phyloP scores from a whole-genome alignment of 2,888 invertebrate genomes.

The Drosophila setosimentum region DNA sequence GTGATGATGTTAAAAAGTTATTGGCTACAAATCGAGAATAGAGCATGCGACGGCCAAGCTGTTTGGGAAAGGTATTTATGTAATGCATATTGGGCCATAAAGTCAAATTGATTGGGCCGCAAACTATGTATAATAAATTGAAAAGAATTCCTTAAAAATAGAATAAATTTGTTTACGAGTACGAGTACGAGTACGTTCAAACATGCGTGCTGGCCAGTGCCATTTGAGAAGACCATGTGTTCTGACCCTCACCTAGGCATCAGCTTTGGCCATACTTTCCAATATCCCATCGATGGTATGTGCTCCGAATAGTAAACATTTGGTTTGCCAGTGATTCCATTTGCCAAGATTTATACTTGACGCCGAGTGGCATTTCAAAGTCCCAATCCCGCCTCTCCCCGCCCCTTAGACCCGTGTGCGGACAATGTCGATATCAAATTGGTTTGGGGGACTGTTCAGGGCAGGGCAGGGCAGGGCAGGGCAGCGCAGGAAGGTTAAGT shows the following conservation, averaged over 20 bases:
- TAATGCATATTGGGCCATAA: conserved; percentile 61
- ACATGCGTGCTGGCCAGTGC: conserved; percentile 2
- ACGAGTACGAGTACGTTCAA: not conserved
- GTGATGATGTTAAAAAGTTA: not conserved
- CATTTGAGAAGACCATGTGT: conserved; percentile 7
- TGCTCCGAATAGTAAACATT: conserved; percentile 67
- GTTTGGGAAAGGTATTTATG: conserved; percentile 22
- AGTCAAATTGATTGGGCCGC: conserved; percentile 46
- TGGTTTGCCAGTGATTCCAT: conserved; percentile 42
- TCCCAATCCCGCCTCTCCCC: not conserved
- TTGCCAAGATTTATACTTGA: conserved; percentile 66
- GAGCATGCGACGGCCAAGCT: conserved; percentile 12
- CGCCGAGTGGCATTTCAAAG: conserved; percentile 42
- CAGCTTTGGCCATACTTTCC: conserved; percentile 39
- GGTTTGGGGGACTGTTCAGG: conserved; percentile 7
- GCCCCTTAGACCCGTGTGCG: conserved; percentile 14
- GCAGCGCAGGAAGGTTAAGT: conserved; percentile 41
- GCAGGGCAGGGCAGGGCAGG: not conserved
- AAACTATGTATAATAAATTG: conserved; percentile 66
- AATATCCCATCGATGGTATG: conserved; percentile 65
- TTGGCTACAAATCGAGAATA: not conserved
- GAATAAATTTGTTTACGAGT: conserved; percentile 55
- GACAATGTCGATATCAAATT: conserved; percentile 1
- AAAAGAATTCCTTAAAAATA: conserved; percentile 60
- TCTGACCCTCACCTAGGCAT: conserved; percentile 9